Conservation (phyloP, 2,888 invertebrate species). For the Mayetiola destructor region DNA sequence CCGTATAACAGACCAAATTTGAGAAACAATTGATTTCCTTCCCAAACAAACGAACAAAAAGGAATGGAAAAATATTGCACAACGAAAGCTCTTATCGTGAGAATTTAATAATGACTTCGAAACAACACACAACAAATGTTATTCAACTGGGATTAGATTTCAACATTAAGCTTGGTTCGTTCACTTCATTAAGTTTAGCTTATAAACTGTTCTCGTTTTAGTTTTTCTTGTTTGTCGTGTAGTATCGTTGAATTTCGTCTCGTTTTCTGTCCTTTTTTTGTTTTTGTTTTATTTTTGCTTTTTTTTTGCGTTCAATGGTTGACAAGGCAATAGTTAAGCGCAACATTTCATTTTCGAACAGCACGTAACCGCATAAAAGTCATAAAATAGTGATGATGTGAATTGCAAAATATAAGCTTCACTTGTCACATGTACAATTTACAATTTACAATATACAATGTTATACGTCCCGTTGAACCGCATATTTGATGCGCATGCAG, state of each 20-base stretch:
- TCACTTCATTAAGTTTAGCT: background rate
- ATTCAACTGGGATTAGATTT: constrained; percentile 7
- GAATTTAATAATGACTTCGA: constrained; percentile 1
- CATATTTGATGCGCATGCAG: background rate
- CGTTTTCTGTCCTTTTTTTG: background rate
- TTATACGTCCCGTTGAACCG: constrained; percentile 1
- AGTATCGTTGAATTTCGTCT: background rate
- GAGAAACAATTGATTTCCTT: no score
- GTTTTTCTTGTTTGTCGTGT: background rate
- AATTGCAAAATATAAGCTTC: no score
- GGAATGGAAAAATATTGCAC: background rate
- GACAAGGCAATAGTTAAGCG: constrained; percentile 9
- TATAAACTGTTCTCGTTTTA: background rate
- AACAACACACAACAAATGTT: background rate
- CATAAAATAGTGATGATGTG: constrained; percentile 5
- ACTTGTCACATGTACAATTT: no score
- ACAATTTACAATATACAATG: background rate
- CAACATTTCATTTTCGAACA: background rate
- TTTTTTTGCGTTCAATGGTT: background rate
- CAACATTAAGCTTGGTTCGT: constrained; percentile 1
- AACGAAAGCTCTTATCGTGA: constrained; percentile 4
- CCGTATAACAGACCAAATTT: no score
- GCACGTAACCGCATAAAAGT: constrained; percentile 12
- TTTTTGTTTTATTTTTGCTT: background rate
- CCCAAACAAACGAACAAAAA: background rate